phyloP scores from a whole-genome alignment of 92 coral and sea anemone species.

The Micromussa lordhowensis region DNA sequence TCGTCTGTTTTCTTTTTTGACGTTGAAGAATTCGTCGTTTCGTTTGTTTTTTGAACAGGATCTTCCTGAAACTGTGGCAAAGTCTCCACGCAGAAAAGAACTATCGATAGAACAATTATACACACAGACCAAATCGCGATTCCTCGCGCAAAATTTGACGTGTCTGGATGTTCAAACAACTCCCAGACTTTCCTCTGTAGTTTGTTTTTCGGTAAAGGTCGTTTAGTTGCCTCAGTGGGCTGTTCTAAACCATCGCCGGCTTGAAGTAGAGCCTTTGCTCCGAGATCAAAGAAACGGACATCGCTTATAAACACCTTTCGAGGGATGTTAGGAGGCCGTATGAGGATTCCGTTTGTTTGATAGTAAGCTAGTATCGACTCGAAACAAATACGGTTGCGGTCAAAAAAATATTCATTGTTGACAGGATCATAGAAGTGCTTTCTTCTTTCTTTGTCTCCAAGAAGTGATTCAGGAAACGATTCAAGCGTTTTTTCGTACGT shows the following conservation, averaged over 20 bases:
- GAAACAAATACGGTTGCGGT: constrained; percentile 92
- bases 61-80: constrained; percentile 86
- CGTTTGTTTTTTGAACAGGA: constrained; percentile 25
- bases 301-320: constrained; percentile 92
- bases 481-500: constrained; percentile 89
- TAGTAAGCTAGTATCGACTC: constrained; percentile 95
- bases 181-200: constrained; percentile 88
- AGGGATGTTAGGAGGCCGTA: constrained; percentile 92
- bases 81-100: constrained; percentile 95
- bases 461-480: constrained; percentile 88
- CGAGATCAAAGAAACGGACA: constrained; percentile 91
- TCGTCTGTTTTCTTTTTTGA: constrained; percentile 48
- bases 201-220: constrained; percentile 83
- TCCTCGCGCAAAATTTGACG: constrained; percentile 83
- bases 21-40: constrained; percentile 11
- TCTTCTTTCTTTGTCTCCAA: constrained; percentile 82
- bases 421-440: constrained; percentile 83
- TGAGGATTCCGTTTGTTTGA: constrained; percentile 92
- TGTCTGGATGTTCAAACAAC: constrained; percentile 93
- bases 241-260: constrained; percentile 85
- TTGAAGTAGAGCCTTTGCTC: constrained; percentile 87
- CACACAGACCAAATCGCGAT: constrained; percentile 86
- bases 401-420: constrained; percentile 88
- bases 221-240: constrained; percentile 60
- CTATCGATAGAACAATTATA: constrained; percentile 86